These are phyloP conservation scores for Sclerodermus sp. DNA, from an alignment of 2,888 invertebrate species.

Conservation along the genomic window DNA sequence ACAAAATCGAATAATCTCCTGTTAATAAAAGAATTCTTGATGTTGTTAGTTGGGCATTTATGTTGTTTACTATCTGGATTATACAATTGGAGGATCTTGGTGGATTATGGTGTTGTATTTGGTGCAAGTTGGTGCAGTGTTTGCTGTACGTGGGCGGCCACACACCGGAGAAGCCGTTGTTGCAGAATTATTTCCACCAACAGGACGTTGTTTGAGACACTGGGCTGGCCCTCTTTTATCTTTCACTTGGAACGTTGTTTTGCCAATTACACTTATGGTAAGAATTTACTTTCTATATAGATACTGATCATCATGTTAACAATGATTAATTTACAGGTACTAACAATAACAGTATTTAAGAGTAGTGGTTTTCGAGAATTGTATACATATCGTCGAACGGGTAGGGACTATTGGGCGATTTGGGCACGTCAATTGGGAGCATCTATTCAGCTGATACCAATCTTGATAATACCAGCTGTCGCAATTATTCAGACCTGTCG, in stretches of 20 bases:
- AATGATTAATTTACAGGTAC: slow-evolving; percentile 57
- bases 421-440: slow-evolving; percentile 81
- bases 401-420: slow-evolving; percentile 75
- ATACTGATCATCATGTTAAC: neutral
- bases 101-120: slow-evolving; percentile 81
- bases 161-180: slow-evolving; percentile 79
- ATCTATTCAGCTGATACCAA: slow-evolving; percentile 70
- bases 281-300: neutral
- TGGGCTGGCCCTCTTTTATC: slow-evolving; percentile 73
- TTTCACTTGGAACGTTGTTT: slow-evolving; percentile 85
- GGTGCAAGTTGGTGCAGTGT: slow-evolving; percentile 77
- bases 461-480: slow-evolving; percentile 73
- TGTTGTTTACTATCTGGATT: slow-evolving; percentile 83
- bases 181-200: slow-evolving; percentile 64
- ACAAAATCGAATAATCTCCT: neutral
- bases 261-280: slow-evolving; percentile 82
- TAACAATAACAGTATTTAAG: slow-evolving; percentile 73
- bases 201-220: slow-evolving; percentile 57
- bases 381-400: slow-evolving; percentile 66
- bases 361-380: slow-evolving; percentile 69
- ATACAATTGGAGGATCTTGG: slow-evolving; percentile 83
- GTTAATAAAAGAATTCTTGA: neutral
- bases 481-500: slow-evolving; percentile 75
- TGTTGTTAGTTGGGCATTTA: slow-evolving; percentile 71
- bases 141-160: slow-evolving; percentile 83